Conservation (phyloP, 2,888 invertebrate species). For the Trissolcus brochymenae region DNA sequence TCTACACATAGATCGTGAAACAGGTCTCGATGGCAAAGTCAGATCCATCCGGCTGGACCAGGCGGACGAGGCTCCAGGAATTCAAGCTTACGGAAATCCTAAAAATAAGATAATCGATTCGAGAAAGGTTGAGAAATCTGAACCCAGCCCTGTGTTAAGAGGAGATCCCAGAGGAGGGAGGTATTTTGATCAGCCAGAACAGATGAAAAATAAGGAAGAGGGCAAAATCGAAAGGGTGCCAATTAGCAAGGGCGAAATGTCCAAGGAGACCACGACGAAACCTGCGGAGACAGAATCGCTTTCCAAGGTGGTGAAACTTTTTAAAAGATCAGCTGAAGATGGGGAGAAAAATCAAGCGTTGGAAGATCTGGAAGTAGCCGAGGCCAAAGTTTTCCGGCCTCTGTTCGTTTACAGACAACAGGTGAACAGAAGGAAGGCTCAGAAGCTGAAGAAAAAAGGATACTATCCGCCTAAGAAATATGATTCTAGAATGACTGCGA, state of each 20-base stretch:
- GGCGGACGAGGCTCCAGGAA: slow-evolving; percentile 48
- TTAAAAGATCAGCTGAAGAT: slow-evolving; percentile 20
- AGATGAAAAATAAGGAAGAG: slow-evolving; percentile 36
- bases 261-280: neutral
- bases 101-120: slow-evolving; percentile 50
- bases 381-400: slow-evolving; percentile 70
- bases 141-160: slow-evolving; percentile 17
- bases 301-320: slow-evolving; percentile 1
- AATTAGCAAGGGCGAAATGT: neutral
- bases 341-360: slow-evolving; percentile 12
- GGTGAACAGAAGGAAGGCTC: slow-evolving; percentile 54
- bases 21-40: slow-evolving; percentile 64
- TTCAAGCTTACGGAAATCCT: slow-evolving; percentile 57
- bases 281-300: neutral
- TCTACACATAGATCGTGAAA: slow-evolving; percentile 60
- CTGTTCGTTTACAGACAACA: slow-evolving; percentile 71
- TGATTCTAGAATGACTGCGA: slow-evolving; percentile 9
- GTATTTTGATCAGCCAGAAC: neutral
- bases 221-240: slow-evolving; percentile 53
- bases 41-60: slow-evolving; percentile 59
- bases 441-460: slow-evolving; percentile 21
- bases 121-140: slow-evolving; percentile 39
- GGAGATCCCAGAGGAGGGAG: slow-evolving; percentile 29
- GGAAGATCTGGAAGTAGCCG: slow-evolving; percentile 64
- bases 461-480: slow-evolving; percentile 31